Base-by-base conservation (phyloP, 2,888 invertebrate species). In the Priocnemis perturbator region DNA sequence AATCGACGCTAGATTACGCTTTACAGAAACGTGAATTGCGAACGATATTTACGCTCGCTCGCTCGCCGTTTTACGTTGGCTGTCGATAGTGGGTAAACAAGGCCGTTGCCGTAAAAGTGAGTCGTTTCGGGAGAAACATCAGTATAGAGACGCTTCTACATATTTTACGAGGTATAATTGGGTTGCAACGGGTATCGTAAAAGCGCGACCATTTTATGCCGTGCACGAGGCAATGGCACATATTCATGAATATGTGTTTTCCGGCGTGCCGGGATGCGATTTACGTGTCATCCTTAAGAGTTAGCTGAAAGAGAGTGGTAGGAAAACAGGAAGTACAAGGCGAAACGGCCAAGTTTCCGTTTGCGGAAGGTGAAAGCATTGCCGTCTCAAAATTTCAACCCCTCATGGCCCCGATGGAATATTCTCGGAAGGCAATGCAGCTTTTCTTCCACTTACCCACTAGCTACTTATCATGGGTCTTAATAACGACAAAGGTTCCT, bases 131-230 rank as follows among this genome's bases (percentile, higher is more conserved):
- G 37, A 11, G 37, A 11, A 37, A 37, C 7, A 37, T 37, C 37
- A 37, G 37, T 1, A 9, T 21, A 55, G 9, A 23, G 23, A 55
- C 23, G 26, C 15, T 7, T 9, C 11, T 55, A 17, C 37, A 45
- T 44, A 37, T 57, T 67, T 50, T n/a, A 57, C 61, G 57, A 61
- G 9, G 44, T 56, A 47, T 62, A 67, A 67, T 67, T 67, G 61
- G 21, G 52, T 23, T 48, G 58, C 58, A 17, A 30, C 37, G 37
- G 57, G 30, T 14, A 50, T 60, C 50, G 60, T 56, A 47, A 60
- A 53, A 20, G 17, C 58, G 52, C 56, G 37, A 37, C 11, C 56
- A 19, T 57, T 57, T 37, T 37, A 37, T 37, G 14, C 14, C 7
- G 37, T 11, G 11, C 37, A 11, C 26, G 7, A 1, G 37, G 11